A percentile compares a stretch with the other conserved stretches of the same genome.
These are phyloP conservation scores for Idaea straminata DNA, from an alignment of 2,888 invertebrate species.

Conservation along the genomic window DNA sequence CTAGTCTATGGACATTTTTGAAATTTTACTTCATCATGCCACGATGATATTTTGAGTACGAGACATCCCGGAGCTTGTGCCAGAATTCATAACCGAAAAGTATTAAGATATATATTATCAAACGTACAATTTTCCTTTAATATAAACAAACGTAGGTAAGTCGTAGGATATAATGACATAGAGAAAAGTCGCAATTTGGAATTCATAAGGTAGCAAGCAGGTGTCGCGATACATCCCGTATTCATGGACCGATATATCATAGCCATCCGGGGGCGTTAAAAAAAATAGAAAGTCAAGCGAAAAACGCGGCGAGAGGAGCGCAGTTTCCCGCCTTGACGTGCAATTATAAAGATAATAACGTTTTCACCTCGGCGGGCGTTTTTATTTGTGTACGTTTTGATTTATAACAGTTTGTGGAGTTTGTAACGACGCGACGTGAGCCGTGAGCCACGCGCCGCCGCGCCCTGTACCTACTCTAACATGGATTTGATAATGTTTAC, in stretches of 20 bases:
- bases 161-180: slow-evolving; percentile 54
- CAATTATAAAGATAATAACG: slow-evolving; percentile 81
- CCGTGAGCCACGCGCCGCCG: slow-evolving; percentile 24
- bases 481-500: slow-evolving; percentile 23
- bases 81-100: slow-evolving; percentile 3
- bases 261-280: slow-evolving; percentile 45
- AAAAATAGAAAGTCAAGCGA: slow-evolving; percentile 49
- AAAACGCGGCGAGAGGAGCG: slow-evolving; percentile 49
- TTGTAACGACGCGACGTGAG: slow-evolving; percentile 20
- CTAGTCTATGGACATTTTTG: slow-evolving; percentile 24
- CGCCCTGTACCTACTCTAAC: slow-evolving; percentile 3
- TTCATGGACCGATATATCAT: slow-evolving; percentile 79
- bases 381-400: slow-evolving; percentile 75
- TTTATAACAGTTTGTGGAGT: slow-evolving; percentile 67
- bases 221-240: slow-evolving; percentile 74
- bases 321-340: slow-evolving; percentile 72
- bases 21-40: not conserved
- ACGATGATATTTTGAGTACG: not conserved
- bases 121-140: slow-evolving; percentile 20
- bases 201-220: slow-evolving; percentile 72
- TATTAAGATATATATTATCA: slow-evolving; percentile 8
- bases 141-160: slow-evolving; percentile 27
- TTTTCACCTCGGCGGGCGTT: slow-evolving; percentile 72
- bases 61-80: not conserved
- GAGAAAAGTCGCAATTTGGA: slow-evolving; percentile 62